phyloP scores from a whole-genome alignment of 2,113 vertebrate species.

The Lynx canadensis region DNA sequence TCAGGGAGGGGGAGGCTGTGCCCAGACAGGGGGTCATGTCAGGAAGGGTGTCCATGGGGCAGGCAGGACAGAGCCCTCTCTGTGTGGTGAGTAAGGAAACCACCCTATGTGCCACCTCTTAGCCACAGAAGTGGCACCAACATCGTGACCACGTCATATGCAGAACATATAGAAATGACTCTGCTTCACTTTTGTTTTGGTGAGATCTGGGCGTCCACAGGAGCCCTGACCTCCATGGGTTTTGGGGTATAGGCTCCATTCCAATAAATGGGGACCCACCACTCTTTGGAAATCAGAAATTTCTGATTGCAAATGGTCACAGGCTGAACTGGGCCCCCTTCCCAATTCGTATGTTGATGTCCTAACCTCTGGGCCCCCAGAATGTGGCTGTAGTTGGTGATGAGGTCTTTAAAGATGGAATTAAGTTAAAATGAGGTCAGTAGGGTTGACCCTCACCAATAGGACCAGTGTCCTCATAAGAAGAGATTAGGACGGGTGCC shows the following conservation, averaged over 20 bases:
- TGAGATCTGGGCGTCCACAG: not conserved
- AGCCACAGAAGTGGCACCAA: not conserved
- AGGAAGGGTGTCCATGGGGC: not conserved
- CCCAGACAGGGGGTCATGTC: not conserved
- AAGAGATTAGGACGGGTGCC: not conserved
- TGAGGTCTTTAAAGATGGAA: not conserved
- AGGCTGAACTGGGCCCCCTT: not conserved
- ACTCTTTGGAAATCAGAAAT: not conserved
- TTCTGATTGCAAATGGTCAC: not conserved
- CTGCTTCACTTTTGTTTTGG: not conserved
- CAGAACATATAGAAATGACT: not conserved
- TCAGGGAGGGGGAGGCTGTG: not conserved
- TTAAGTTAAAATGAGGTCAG: not conserved
- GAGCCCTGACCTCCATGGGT: not conserved
- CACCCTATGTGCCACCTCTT: not conserved
- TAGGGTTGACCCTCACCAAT: not conserved
- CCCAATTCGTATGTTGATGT: too few relatives aligned
- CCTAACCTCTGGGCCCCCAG: not conserved
- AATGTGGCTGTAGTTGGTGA: not conserved
- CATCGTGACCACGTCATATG: not conserved
- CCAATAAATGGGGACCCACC: not conserved
- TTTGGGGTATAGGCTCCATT: not conserved
- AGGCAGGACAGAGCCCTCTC: not conserved
- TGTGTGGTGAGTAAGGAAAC: not conserved
- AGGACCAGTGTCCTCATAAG: not conserved